Percentiles rank a stretch among this genome's conserved stretches.
Evolutionary conservation across 2,797 vertebrate genomes (phyloP).

Genomic region (Acanthornis magna): DNA sequence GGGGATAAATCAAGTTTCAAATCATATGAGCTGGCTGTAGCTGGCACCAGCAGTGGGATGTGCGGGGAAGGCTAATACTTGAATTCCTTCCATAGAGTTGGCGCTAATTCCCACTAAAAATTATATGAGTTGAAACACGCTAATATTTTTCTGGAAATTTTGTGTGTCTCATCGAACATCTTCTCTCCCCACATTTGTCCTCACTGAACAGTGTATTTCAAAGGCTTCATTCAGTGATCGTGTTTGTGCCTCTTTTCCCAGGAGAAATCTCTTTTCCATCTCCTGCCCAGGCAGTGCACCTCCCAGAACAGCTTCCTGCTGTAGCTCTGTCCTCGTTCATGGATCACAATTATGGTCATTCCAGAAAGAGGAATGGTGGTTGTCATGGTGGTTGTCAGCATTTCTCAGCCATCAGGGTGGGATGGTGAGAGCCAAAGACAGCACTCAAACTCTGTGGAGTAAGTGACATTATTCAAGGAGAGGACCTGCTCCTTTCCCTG

Average conservation of each 20-base stretch:
- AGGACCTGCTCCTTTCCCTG: not conserved
- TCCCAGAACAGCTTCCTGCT: not conserved
- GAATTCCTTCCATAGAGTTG: not conserved
- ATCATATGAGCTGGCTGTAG: not conserved
- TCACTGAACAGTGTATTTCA: not conserved
- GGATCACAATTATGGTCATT: not conserved
- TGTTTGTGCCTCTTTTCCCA: not conserved
- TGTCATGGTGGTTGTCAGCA: not conserved
- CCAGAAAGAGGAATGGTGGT: not conserved
- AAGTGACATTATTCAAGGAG: not conserved
- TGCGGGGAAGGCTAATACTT: not conserved
- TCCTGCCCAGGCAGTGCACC: not conserved
- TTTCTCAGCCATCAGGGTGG: not conserved
- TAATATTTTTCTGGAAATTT: not conserved
- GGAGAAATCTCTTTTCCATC: not conserved
- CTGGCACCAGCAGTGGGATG: not conserved
- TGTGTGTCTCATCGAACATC: not conserved
- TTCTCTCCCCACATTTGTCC: not conserved
- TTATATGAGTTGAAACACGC: not conserved
- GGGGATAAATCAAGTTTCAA: slow-evolving; percentile 30
- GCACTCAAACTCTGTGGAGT: not conserved
- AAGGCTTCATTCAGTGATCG: not conserved
- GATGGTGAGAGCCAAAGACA: not conserved
- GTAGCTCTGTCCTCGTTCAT: not conserved
- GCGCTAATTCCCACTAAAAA: not conserved